phyloP scores from a whole-genome alignment of 2,113 vertebrate genomes.

The Callorhinus ursinus region DNA sequence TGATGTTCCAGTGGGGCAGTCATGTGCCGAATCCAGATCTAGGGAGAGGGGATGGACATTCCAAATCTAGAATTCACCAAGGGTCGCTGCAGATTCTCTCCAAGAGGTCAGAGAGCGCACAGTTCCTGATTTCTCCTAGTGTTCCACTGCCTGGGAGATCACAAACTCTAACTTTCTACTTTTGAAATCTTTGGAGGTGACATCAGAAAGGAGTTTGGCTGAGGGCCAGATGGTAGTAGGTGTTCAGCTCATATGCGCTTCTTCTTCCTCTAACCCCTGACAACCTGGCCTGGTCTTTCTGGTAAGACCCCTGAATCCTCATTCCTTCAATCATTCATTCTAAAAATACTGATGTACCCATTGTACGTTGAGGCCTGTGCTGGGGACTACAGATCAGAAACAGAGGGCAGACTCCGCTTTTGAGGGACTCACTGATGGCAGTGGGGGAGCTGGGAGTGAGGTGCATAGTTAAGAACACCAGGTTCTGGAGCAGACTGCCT shows the following conservation, averaged over 20 bases:
- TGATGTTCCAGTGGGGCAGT: neutral
- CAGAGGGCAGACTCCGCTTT: neutral
- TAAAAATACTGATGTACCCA: constrained; percentile 23
- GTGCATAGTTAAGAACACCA: neutral
- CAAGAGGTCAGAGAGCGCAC: neutral
- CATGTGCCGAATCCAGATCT: neutral
- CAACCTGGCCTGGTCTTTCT: constrained; percentile 10
- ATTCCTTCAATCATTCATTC: constrained; percentile 12
- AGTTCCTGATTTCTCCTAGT: neutral
- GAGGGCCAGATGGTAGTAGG: neutral
- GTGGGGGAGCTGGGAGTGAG: neutral
- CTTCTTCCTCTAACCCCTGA: neutral
- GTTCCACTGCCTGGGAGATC: neutral
- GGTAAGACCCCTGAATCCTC: neutral
- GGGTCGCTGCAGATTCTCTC: neutral
- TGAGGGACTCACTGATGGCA: neutral
- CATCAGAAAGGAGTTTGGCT: neutral
- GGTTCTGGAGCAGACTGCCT: neutral
- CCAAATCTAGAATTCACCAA: neutral
- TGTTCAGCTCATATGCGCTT: neutral
- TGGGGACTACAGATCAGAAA: neutral
- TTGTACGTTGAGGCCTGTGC: neutral
- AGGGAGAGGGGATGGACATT: neutral
- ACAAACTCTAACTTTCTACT: constrained; percentile 5
- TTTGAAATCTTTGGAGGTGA: neutral